Evolutionary conservation across 2,888 invertebrate species (phyloP).

Genomic region (Acheta domesticus): DNA sequence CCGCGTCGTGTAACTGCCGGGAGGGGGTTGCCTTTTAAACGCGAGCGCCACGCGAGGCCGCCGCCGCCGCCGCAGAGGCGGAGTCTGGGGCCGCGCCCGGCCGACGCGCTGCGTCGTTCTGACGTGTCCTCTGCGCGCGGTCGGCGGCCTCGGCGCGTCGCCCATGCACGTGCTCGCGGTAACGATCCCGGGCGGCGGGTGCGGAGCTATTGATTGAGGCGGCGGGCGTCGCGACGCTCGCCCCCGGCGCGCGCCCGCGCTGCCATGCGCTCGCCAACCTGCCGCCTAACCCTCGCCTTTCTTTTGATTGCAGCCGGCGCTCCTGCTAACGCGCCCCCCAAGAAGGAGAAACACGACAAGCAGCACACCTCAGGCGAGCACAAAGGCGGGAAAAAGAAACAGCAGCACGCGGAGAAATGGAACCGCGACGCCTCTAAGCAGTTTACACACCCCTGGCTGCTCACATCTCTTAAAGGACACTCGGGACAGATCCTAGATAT

Average conservation of each 20-base stretch:
- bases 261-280: neutral
- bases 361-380: neutral
- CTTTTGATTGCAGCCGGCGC: neutral
- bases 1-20: neutral
- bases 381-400: conserved; percentile 50
- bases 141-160: neutral
- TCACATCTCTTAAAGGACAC: conserved; percentile 79
- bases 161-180: conserved; percentile 19
- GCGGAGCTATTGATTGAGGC: too few relatives aligned
- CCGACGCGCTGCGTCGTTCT: neutral
- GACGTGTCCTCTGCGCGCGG: neutral
- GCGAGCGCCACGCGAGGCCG: too few relatives aligned
- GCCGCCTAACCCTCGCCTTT: neutral
- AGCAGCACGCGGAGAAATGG: conserved; percentile 42
- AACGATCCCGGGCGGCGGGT: too few relatives aligned
- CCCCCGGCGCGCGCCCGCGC: too few relatives aligned
- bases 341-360: neutral
- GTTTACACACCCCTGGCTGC: conserved; percentile 74
- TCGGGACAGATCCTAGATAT: conserved; percentile 69
- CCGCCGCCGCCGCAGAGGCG: too few relatives aligned
- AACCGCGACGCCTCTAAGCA: conserved; percentile 47
- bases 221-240: too few relatives aligned
- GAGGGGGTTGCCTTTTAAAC: too few relatives aligned
- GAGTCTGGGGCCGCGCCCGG: too few relatives aligned
- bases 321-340: conserved; percentile 19